phyloP scores from a whole-genome alignment of 2,113 vertebrate species.

The Sorex araneus region DNA sequence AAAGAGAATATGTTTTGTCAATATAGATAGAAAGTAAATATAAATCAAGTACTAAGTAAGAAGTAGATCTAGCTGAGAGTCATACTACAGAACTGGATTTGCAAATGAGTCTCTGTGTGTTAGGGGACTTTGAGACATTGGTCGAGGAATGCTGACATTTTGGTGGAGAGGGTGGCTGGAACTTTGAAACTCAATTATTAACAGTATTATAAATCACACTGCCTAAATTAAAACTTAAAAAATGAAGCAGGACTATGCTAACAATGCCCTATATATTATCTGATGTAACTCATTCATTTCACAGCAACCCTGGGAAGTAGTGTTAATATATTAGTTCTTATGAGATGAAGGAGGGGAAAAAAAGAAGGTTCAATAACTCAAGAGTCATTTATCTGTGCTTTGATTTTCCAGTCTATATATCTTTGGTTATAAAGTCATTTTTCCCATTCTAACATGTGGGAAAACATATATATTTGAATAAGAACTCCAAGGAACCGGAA shows the following conservation, averaged over 20 bases:
- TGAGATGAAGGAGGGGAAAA: not conserved
- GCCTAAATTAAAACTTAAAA: no score
- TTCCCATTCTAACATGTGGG: not conserved
- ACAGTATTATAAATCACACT: no score
- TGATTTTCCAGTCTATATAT: not conserved
- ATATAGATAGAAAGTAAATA: not conserved
- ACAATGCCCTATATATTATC: not conserved
- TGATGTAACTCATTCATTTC: not conserved
- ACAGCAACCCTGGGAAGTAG: not conserved
- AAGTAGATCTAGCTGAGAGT: no score
- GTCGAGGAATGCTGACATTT: no score
- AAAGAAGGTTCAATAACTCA: not conserved
- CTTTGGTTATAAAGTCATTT: not conserved
- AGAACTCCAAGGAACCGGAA: not conserved
- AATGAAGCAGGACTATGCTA: not conserved
- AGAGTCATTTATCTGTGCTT: no score
- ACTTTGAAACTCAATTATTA: no score
- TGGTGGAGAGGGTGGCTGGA: no score
- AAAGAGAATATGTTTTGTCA: not conserved
- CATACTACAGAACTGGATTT: no score
- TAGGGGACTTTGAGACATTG: no score
- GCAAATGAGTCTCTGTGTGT: no score
- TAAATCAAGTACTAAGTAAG: not conserved
- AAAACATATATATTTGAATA: not conserved
- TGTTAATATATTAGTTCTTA: not conserved